A percentile compares a stretch with the other conserved stretches of the same genome.
Conservation (phyloP, 2,113 vertebrate genomes). For the Tringa solitaria region DNA sequence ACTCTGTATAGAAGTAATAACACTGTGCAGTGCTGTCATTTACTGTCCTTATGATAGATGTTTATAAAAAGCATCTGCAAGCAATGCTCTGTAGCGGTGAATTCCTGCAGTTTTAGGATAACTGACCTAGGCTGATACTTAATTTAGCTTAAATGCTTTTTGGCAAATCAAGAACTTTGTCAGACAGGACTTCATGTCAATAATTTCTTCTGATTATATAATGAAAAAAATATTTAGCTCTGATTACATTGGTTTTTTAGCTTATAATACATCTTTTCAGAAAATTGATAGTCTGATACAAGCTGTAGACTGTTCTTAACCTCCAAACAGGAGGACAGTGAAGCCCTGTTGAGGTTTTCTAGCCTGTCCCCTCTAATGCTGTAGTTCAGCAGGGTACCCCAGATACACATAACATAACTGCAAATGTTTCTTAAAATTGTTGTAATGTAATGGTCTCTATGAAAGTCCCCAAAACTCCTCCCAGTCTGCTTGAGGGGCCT, state of each 20-base stretch:
- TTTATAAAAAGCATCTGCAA: neutral
- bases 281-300: neutral
- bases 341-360: neutral
- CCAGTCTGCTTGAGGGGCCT: neutral
- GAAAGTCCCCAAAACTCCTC: neutral
- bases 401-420: accelerated
- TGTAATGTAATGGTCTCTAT: neutral
- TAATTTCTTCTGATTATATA: neutral
- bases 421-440: accelerated
- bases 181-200: neutral
- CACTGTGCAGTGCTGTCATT: neutral
- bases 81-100: neutral
- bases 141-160: neutral
- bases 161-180: neutral
- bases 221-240: neutral
- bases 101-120: neutral
- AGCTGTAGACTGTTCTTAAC: neutral
- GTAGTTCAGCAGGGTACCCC: neutral
- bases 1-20: neutral
- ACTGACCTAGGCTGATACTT: neutral
- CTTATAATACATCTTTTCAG: neutral
- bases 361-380: neutral
- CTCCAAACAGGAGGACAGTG: neutral
- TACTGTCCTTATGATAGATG: neutral
- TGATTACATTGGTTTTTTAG: neutral